Percentiles rank a stretch among this genome's conserved stretches.
Evolutionary conservation across 1,140 invertebrate genomes (phyloP).

Genomic region (Limonius californicus): DNA sequence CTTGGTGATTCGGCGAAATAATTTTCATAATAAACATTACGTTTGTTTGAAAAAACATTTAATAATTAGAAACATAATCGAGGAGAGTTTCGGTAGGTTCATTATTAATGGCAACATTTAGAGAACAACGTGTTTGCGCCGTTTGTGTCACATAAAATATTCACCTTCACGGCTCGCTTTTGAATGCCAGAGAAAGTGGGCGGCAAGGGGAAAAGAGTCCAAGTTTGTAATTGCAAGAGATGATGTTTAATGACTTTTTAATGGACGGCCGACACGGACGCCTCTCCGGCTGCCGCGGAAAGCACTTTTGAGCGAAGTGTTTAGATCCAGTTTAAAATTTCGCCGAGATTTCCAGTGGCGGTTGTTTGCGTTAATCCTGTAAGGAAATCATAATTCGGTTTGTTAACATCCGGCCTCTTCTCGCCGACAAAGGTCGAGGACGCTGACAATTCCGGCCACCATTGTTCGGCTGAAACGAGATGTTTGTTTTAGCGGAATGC

Average conservation of each 20-base stretch:
- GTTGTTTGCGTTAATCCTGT: not conserved
- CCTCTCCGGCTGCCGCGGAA: constrained; percentile 23
- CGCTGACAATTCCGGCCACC: no score
- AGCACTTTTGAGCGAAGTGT: constrained; percentile 26
- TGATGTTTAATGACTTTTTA: constrained; percentile 61
- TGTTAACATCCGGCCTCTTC: not conserved
- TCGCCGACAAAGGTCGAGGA: not conserved
- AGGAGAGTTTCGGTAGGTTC: no score
- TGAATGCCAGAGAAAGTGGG: not conserved
- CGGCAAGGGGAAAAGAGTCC: constrained; percentile 21
- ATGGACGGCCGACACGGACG: constrained; percentile 45
- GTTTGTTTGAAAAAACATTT: no score
- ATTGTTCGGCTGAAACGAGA: no score
- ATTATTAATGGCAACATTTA: no score
- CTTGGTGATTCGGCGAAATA: no score
- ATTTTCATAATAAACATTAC: no score
- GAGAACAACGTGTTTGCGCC: no score
- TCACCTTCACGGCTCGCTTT: not conserved
- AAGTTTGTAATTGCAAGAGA: constrained; percentile 54
- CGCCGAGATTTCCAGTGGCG: constrained; percentile 3
- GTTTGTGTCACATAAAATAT: constrained; percentile 4
- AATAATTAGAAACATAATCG: no score
- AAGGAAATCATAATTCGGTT: constrained; percentile 4
- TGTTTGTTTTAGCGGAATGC: no score
- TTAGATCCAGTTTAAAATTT: constrained; percentile 23